A percentile compares a stretch with the other conserved stretches of the same genome.
Conservation (phyloP, 2,113 vertebrate genomes). For the Nasalis larvatus region DNA sequence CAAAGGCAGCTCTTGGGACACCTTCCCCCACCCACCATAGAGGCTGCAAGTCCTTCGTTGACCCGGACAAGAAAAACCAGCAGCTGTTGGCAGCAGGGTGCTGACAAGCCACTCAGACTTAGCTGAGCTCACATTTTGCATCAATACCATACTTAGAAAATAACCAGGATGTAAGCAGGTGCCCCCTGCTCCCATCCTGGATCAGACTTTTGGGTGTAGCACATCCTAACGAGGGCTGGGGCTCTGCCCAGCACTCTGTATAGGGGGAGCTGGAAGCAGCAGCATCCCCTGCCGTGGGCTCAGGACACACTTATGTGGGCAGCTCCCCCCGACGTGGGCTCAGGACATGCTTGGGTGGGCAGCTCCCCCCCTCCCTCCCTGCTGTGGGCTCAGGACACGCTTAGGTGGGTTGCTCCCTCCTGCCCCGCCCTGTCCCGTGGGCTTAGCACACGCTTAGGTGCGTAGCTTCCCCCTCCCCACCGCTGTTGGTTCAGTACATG, state of each 20-base stretch:
- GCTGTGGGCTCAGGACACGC: rapidly evolving
- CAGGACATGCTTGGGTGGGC: too few relatives aligned
- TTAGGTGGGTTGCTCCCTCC: too few relatives aligned
- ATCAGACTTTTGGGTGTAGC: background rate
- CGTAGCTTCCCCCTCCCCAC: too few relatives aligned
- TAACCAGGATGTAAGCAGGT: too few relatives aligned
- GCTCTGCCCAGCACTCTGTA: background rate
- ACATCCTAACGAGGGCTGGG: background rate
- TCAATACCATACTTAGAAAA: background rate
- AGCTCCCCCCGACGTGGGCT: too few relatives aligned
- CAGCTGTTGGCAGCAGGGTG: background rate
- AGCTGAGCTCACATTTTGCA: too few relatives aligned
- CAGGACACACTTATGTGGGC: too few relatives aligned
- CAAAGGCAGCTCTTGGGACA: too few relatives aligned
- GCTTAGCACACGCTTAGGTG: too few relatives aligned
- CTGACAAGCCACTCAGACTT: too few relatives aligned
- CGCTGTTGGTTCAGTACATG: too few relatives aligned
- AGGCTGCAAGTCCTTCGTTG: background rate
- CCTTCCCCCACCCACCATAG: background rate
- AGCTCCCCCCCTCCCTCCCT: rapidly evolving
- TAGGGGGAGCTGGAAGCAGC: background rate
- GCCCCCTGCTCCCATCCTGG: background rate
- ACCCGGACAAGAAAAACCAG: rapidly evolving
- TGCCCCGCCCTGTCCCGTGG: too few relatives aligned
- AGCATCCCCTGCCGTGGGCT: background rate